Evolutionary conservation across 2,888 invertebrate genomes (phyloP), one percentile per base, ranked within the genome.

Genomic region (Ornithoptera alexandrae): DNA sequence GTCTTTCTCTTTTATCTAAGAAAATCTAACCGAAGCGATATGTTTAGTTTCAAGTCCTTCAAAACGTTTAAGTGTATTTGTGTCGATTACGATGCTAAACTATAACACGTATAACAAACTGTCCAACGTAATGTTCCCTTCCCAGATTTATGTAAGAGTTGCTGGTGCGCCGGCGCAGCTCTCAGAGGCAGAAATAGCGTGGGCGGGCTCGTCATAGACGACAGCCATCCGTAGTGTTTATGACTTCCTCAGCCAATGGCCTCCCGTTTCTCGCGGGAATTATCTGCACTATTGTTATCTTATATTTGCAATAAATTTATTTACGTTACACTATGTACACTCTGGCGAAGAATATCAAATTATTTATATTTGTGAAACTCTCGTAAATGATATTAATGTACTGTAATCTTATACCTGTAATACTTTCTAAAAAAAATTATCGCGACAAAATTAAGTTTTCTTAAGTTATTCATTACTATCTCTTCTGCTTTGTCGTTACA

Each of bases 211-310:
- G 85, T 87, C 85, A 86, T 89, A 89, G 85, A 87, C 84, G 90
- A 91, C 90, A 88, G 89, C 90, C 87, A 87, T 85, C 87, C 85
- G 79, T 81, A 80, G 82, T 81, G 82, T 90, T 92, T 92, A 92
- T 86, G 89, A 92, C 92, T 92, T 92, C 92, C 92, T 89, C 90
- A 89, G 92, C 90, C 90, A 90, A 89, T 87, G 90, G 87, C 89
- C 90, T 88, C 78, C 71, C 74, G 74, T 62, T 67, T 72, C 74
- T 74, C 73, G 2, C 24, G 42, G 68, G 62, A 70, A 24, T 62
- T 63, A 68, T 72, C 69, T 57, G 46, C 56, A 65, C 70, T 59
- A 72, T 68, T 73, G 65, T 71, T 68, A 66, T 71, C 70, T 68
- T 69, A 63, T 58, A 67, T 57, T 62, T 53, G 12, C 22, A 10